Evolutionary conservation across 2,113 vertebrate genomes (phyloP).

Genomic region (Ctenodactylus gundi): DNA sequence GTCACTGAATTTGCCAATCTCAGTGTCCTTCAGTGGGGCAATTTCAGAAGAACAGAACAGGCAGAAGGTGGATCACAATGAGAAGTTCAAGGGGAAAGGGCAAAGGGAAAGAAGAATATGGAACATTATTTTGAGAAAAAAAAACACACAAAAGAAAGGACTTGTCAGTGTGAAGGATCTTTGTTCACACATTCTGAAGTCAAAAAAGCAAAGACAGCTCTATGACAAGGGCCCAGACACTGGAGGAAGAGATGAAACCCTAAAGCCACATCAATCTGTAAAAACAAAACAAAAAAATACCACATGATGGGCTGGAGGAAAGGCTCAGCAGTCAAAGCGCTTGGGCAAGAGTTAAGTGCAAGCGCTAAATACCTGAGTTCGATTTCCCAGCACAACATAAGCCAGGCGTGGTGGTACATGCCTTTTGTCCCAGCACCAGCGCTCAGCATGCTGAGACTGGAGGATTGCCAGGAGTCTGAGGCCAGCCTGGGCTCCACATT

Average conservation of each 20-base stretch:
- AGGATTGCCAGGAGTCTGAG: too few relatives aligned
- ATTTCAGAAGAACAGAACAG: conserved; percentile 9
- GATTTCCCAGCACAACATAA: too few relatives aligned
- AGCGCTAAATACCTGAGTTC: too few relatives aligned
- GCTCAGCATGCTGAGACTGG: too few relatives aligned
- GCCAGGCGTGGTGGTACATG: too few relatives aligned
- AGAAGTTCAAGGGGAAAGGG: conserved; percentile 31
- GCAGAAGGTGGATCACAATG: conserved; percentile 1
- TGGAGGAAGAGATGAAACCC: neutral
- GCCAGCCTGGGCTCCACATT: too few relatives aligned
- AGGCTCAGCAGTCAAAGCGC: too few relatives aligned
- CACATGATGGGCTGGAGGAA: too few relatives aligned
- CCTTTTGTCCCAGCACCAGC: too few relatives aligned
- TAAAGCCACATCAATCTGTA: neutral
- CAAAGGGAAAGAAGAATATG: conserved; percentile 29
- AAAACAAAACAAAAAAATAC: neutral
- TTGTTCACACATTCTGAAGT: neutral
- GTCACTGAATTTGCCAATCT: conserved; percentile 45
- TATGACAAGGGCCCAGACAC: neutral
- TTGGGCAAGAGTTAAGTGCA: too few relatives aligned
- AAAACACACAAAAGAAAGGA: conserved; percentile 36
- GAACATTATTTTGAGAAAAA: conserved; percentile 21
- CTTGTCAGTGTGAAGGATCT: neutral
- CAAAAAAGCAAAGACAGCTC: neutral
- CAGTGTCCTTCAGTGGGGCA: conserved; percentile 1